Conservation (phyloP, 2,888 invertebrate genomes). For the Scaptomyza cyrtandrae region DNA sequence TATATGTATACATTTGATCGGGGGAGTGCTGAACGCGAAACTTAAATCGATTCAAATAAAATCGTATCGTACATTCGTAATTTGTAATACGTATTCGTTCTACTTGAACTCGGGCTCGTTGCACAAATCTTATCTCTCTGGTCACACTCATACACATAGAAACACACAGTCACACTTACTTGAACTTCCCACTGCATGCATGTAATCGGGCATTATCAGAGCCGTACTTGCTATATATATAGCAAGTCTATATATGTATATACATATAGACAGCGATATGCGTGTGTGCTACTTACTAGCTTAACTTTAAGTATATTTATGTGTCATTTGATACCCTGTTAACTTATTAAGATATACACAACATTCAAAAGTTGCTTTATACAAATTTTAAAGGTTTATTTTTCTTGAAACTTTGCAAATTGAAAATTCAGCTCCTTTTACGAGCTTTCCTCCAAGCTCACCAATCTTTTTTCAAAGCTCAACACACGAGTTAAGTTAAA, state of each 20-base stretch:
- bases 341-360: not conserved
- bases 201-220: conserved; percentile 72
- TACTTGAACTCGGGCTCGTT: conserved; percentile 71
- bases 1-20: not conserved
- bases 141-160: conserved; percentile 25
- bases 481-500: too few relatives aligned
- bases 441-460: too few relatives aligned
- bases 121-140: conserved; percentile 74
- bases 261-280: conserved; percentile 22
- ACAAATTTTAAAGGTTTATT: too few relatives aligned
- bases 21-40: conserved; percentile 15
- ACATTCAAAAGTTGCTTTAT: too few relatives aligned
- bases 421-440: too few relatives aligned
- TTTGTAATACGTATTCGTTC: conserved; percentile 51
- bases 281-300: conserved; percentile 32
- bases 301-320: not conserved
- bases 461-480: too few relatives aligned
- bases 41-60: conserved; percentile 31
- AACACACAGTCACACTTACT: not conserved
- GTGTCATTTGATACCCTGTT: conserved; percentile 15
- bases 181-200: conserved; percentile 36
- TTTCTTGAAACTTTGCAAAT: too few relatives aligned
- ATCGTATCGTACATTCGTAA: conserved; percentile 30
- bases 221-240: conserved; percentile 26
- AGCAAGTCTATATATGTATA: conserved; percentile 2